Evolutionary conservation across 2,888 invertebrate genomes (phyloP).

Genomic region (Mactromeris polynyma): DNA sequence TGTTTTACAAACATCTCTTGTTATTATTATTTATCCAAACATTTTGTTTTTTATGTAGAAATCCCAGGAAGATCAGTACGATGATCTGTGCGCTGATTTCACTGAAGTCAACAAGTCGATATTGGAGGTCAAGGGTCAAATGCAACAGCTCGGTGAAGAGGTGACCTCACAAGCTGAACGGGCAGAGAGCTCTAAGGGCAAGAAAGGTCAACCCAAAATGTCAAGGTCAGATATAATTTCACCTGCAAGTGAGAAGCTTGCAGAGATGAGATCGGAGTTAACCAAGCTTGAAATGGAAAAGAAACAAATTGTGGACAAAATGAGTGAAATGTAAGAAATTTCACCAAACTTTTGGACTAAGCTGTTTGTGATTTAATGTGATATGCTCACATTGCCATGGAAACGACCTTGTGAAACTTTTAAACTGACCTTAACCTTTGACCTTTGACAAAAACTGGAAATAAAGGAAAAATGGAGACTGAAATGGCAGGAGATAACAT

Average conservation of each 20-base stretch:
- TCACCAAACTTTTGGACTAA: neutral
- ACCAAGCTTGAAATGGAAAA: slow-evolving; percentile 77
- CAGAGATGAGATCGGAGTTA: slow-evolving; percentile 69
- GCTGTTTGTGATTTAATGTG: neutral
- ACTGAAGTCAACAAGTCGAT: slow-evolving; percentile 76
- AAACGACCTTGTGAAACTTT: neutral
- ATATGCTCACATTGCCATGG: neutral
- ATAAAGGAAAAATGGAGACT: neutral
- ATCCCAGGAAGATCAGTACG: slow-evolving; percentile 77
- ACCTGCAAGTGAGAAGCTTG: slow-evolving; percentile 62
- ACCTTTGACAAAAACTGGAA: neutral
- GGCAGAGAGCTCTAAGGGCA: slow-evolving; percentile 68
- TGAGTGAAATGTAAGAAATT: slow-evolving; percentile 56
- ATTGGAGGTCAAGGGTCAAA: slow-evolving; percentile 72
- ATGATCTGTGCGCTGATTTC: slow-evolving; percentile 82
- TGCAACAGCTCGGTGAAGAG: slow-evolving; percentile 75
- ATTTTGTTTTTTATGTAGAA: slow-evolving; percentile 52
- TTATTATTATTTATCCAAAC: neutral
- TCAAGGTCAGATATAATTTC: slow-evolving; percentile 58
- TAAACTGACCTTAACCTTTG: neutral
- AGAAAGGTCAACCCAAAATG: slow-evolving; percentile 57
- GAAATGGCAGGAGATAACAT: neutral
- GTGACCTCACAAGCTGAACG: slow-evolving; percentile 71
- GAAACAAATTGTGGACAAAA: slow-evolving; percentile 71
- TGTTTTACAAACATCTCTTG: too few relatives aligned